Percentiles rank a stretch among this genome's conserved stretches.
These are phyloP conservation scores for Thaleichthys pacificus DNA, from an alignment of 2,797 vertebrate species.

Conservation along the genomic window DNA sequence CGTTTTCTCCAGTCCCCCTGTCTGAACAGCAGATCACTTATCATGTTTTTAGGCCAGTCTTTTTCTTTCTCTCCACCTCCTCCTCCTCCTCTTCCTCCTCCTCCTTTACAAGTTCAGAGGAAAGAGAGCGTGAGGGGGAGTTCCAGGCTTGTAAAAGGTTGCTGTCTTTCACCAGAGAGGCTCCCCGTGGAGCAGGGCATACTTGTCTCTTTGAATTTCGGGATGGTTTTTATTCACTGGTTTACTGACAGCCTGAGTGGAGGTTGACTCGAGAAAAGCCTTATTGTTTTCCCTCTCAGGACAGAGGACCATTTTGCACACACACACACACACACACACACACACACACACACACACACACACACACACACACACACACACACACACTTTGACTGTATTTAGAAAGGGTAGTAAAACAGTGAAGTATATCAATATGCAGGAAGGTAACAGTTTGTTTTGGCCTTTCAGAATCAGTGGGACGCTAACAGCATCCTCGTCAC, in stretches of 20 bases:
- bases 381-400: not conserved
- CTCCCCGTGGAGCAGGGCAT: not conserved
- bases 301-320: not conserved
- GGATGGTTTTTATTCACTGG: not conserved
- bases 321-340: not conserved
- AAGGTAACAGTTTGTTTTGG: too few relatives aligned
- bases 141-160: not conserved
- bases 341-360: not conserved
- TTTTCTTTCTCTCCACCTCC: not conserved
- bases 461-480: too few relatives aligned
- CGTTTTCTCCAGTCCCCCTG: not conserved
- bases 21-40: not conserved
- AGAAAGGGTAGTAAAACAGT: too few relatives aligned
- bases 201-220: not conserved
- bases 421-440: too few relatives aligned
- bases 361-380: not conserved
- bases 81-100: too few relatives aligned
- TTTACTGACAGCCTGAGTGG: not conserved
- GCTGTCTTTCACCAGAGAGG: not conserved
- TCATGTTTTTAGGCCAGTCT: not conserved
- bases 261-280: conserved; percentile 10
- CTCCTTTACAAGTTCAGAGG: not conserved
- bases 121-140: not conserved
- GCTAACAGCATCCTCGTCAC: too few relatives aligned
- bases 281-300: conserved; percentile 25